Base-by-base conservation (phyloP, 2,888 invertebrate species). In the Chymomyza fuscimana region DNA sequence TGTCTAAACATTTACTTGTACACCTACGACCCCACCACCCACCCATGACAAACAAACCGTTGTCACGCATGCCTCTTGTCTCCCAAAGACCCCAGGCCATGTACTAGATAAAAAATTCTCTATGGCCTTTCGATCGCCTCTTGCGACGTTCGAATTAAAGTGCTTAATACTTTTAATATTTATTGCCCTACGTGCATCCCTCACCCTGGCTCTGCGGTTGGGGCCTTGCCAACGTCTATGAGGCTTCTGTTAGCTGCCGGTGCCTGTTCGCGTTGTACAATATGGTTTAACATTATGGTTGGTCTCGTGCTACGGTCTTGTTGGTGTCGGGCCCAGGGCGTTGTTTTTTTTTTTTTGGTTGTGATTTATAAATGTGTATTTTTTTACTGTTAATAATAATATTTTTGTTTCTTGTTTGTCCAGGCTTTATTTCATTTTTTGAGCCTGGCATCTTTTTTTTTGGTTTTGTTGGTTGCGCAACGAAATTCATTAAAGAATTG, bases 161-260 rank as follows among this genome's bases (percentile, higher is more conserved):
- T 61, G 58, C 67, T 67, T 67, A 67, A 67, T 67, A 67, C 62
- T 63, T 67, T 63, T 67, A 67, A 67, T 67, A 67, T 67, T 67
- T 67, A 67, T 67, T 61, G 58, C 63, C 50, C 58, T 50, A 29
- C 63, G 32, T 59, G 50, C 5, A 19, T n/a, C 46, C 50, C 25
- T 6, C 22, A 29, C 25, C 15, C 9, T 46, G 40, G 36, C 56
- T 29, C 58, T 58, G 58, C 25, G 25, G 29, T 22, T 16, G 22
- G 60, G 25, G n/a, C n/a, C 36, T 32, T 32, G 60, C 60, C 60
- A 60, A n/a, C 54, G 54, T 54, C 54, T 54, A 54, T 54, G 54
- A 9, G 54, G 54, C 54, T 54, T 54, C 60, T 60, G 60, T n/a
- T 32, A 7, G 60, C 64, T 56, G 64, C 36, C 54, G 60, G 54